Evolutionary conservation across 30 jellyfish, hydroid and myxozoan species (phyloP), one percentile per base, ranked within the genome.

Genomic region (Hydra vulgaris): DNA sequence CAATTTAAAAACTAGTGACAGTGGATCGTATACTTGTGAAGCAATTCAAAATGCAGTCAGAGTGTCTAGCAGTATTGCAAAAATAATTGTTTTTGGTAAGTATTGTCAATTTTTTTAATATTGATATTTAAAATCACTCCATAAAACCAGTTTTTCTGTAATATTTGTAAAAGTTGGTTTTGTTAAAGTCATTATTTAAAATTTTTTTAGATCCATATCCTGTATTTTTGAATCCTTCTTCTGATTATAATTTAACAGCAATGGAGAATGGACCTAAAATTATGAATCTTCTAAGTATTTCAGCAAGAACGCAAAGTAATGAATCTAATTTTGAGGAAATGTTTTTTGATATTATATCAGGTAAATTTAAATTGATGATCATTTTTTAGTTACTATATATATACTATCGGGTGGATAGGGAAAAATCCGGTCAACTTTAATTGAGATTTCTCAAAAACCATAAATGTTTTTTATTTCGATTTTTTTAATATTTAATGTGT

Each of bases 61-160:
- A 40, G 77, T 73, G 61, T 72, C 80, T 26, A 86, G 96, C 16
- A 91, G 86, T 74, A 74, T 85, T 15, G 97, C 95, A 15, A 72
- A 78, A 54, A 27, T 91, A 74, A 76, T 84, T n/a, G 92, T 91
- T 7, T 91, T 75, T 73, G 97, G 97, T 86, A 79, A 66, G 97
- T 1, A n/a, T n/a, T n/a, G n/a, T n/a, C n/a, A n/a, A n/a, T n/a
- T n/a, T n/a, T 56, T n/a, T 56, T 56, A 56, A 56, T n/a, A 18
- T 18, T 27, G 18, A 27, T 0, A 8, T 18, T 7, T n/a, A 7
- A 0, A 20, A 27, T 25, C 84, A 7, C 26, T 76, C 0, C 54
- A 12, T 0, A 16, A 21, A 20, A 21, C 76, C 21, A 7, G 0
- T 0, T 0, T n/a, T n/a, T n/a, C n/a, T n/a, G n/a, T n/a, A n/a